Evolutionary conservation across 2,888 invertebrate species (phyloP).

Genomic region (Torymus texanus): DNA sequence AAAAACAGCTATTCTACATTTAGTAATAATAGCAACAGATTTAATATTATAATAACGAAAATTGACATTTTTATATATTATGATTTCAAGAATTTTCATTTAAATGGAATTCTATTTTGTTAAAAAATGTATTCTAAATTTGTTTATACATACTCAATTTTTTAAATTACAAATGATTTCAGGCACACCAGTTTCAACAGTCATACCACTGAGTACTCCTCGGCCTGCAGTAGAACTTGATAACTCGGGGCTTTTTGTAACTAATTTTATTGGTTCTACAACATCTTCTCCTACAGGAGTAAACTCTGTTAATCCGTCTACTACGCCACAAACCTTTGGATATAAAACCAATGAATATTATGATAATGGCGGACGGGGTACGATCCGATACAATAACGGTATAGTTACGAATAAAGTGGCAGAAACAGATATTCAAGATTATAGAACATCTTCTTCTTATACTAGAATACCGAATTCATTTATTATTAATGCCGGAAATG

Average conservation of each 20-base stretch:
- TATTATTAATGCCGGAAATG: conserved; percentile 67
- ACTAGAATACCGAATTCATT: conserved; percentile 68
- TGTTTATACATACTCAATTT: too few species aligned
- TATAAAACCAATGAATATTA: conserved; percentile 68
- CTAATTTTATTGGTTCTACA: conserved; percentile 30
- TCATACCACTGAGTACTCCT: conserved; percentile 19
- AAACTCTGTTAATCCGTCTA: conserved; percentile 43
- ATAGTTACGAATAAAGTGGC: conserved; percentile 67
- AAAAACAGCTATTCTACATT: background rate
- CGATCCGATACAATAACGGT: conserved; percentile 68
- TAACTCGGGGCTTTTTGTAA: conserved; percentile 51
- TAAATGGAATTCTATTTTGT: too few species aligned
- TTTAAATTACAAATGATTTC: background rate
- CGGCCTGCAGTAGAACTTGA: conserved; percentile 43
- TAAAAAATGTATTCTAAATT: too few species aligned
- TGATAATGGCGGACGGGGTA: conserved; percentile 67
- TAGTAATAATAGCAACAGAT: conserved; percentile 11
- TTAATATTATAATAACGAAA: conserved; percentile 19
- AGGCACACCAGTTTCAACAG: conserved; percentile 33
- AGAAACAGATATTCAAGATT: conserved; percentile 68
- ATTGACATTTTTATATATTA: background rate
- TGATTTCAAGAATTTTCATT: too few species aligned
- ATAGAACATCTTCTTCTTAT: conserved; percentile 63
- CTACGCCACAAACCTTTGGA: conserved; percentile 49
- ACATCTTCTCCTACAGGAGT: conserved; percentile 36